Conservation (phyloP, 2,113 vertebrate genomes). For the Brachyhypopomus gauderio region DNA sequence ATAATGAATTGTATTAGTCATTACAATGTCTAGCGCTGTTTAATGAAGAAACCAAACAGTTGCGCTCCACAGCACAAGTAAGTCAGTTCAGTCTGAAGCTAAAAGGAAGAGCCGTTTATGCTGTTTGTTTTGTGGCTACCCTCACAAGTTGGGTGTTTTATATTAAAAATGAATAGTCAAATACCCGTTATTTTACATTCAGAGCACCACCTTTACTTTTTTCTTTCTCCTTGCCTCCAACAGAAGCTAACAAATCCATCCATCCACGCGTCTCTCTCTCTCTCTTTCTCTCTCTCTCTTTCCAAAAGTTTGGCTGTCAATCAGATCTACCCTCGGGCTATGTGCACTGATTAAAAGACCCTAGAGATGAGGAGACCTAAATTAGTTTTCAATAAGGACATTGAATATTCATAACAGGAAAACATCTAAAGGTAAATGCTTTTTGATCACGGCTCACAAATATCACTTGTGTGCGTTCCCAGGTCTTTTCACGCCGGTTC, state of each 20-base stretch:
- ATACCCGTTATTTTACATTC: constrained; percentile 27
- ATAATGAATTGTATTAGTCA: constrained; percentile 40
- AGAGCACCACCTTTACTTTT: constrained; percentile 19
- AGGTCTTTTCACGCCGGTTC: constrained; percentile 76
- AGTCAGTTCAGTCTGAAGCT: constrained; percentile 25
- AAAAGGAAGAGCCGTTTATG: not conserved
- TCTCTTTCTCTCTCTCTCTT: constrained; percentile 48
- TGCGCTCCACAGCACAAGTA: not conserved
- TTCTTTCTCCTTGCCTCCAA: constrained; percentile 14
- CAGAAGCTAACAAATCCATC: constrained; percentile 30
- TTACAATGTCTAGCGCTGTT: constrained; percentile 19
- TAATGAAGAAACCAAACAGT: constrained; percentile 3
- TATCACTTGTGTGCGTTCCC: constrained; percentile 81
- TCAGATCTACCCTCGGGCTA: constrained; percentile 89
- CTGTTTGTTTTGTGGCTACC: not conserved
- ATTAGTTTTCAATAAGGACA: constrained; percentile 99
- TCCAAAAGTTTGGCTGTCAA: constrained; percentile 91
- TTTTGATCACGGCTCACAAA: constrained; percentile 81
- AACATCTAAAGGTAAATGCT: constrained; percentile 93
- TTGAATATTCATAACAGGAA: constrained; percentile 96
- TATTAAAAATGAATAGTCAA: constrained; percentile 9
- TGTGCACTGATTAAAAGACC: constrained; percentile 98
- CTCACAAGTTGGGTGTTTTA: not conserved
- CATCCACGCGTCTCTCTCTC: constrained; percentile 15
- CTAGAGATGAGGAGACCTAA: constrained; percentile 94